These are phyloP conservation scores for Botia kubotai DNA, from an alignment of 2,797 vertebrate species.

Conservation along the genomic window DNA sequence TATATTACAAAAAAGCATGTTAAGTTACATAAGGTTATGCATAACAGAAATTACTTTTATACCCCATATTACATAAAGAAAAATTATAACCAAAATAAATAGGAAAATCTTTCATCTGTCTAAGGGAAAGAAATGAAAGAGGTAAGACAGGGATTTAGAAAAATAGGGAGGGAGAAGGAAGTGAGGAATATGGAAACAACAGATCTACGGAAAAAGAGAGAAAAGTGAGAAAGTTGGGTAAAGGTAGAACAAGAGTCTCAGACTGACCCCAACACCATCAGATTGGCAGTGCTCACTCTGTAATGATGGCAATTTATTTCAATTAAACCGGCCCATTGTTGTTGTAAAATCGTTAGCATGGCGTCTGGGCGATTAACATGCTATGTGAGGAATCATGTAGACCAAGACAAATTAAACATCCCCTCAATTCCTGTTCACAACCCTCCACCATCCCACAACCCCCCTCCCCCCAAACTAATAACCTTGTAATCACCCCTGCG, in stretches of 20 bases:
- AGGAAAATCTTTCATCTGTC: neutral
- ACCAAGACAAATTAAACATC: constrained; percentile 69
- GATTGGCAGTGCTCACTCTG: constrained; percentile 66
- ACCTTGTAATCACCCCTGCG: constrained; percentile 47
- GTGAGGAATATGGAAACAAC: neutral
- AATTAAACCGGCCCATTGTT: constrained; percentile 73
- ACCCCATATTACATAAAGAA: neutral
- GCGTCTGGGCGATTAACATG: constrained; percentile 67
- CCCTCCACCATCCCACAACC: constrained; percentile 29
- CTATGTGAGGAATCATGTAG: constrained; percentile 58
- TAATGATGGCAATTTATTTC: constrained; percentile 74
- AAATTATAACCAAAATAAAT: neutral
- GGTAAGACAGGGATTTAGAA: neutral
- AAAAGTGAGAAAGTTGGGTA: constrained; percentile 13
- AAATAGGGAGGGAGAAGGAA: neutral
- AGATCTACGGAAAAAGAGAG: constrained; percentile 7
- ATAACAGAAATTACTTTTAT: neutral
- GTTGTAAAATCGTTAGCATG: constrained; percentile 68
- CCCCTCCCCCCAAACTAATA: constrained; percentile 39
- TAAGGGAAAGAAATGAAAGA: neutral
- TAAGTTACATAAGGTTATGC: neutral
- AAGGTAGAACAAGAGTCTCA: constrained; percentile 14
- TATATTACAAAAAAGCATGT: neutral
- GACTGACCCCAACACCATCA: constrained; percentile 51
- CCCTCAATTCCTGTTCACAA: constrained; percentile 43